Base-by-base conservation (phyloP, 1,140 invertebrate genomes). In the Hestina assimilis region DNA sequence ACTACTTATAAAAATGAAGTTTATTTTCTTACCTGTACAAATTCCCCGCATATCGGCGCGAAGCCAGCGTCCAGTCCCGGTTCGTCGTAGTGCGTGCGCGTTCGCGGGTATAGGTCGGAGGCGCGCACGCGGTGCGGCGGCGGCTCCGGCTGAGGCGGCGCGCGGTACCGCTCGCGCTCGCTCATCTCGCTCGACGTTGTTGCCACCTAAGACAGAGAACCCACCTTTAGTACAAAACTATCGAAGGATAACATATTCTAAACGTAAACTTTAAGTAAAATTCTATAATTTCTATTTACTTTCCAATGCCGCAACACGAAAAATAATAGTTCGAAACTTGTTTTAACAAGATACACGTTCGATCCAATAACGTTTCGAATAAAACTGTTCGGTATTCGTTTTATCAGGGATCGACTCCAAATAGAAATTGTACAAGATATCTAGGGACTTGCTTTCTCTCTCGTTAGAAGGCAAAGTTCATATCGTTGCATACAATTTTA, bases 41-140 rank as follows among this genome's bases (percentile, higher is more conserved):
- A 88, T 63, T 89, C 89, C 7, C 80, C 89, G 63, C 86, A 89
- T 51, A 89, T 88, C 4, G 86, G 82, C 38, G 74, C 63, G 74
- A 88, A 88, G 23, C 79, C 83, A 4, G 80, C 66, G 7, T 83
- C 79, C n/a, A 89, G 48, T 14, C 72, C 80, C 4, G 84, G 84
- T 69, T 89, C 89, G 59, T 89, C 89, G 63, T 76, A 76, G 51
- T 89, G 80, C 20, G 84, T 76, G 12, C 79, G 71, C 55, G 70
- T 55, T 4, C 83, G 80, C 24, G 88, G 87, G 67, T 82, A 89
- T 6, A 89, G 71, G 52, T 89, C 88, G 4, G 80, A 70, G 46
- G 86, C 83, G 53, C 87, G 79, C 42, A 82, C 76, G 50, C 83
- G 78, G 61, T 79, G 83, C 63, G 81, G 79, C 60, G 82, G 76